Percentiles rank a stretch among this genome's conserved stretches.
phyloP scores from a whole-genome alignment of 2,888 invertebrate species.

The Pherbina coryleti region DNA sequence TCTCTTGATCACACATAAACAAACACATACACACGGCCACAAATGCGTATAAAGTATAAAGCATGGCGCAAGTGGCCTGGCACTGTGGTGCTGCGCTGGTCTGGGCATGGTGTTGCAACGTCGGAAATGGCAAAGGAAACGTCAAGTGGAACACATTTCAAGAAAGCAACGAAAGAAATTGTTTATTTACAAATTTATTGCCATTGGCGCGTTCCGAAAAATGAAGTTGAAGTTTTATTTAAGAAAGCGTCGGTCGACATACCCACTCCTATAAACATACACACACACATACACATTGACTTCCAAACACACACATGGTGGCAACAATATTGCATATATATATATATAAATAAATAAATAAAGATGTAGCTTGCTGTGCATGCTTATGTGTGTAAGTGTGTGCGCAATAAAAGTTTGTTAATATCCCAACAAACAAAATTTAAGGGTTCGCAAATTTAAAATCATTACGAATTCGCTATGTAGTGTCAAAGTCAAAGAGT shows the following conservation, averaged over 20 bases:
- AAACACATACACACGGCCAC: not conserved
- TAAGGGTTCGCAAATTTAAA: too few species aligned
- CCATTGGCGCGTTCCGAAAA: slow-evolving; percentile 41
- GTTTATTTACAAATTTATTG: slow-evolving; percentile 46
- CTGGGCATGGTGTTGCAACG: not conserved
- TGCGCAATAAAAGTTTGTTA: slow-evolving; percentile 33
- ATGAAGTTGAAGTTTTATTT: slow-evolving; percentile 37
- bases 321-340: not conserved
- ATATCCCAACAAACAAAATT: slow-evolving; percentile 39
- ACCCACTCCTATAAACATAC: slow-evolving; percentile 28
- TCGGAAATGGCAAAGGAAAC: slow-evolving; percentile 6
- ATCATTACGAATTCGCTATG: too few species aligned
- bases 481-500: too few species aligned
- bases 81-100: not conserved
- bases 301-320: not conserved
- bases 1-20: not conserved
- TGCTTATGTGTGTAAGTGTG: not conserved
- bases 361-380: not conserved
- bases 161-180: slow-evolving; percentile 28
- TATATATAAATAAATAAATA: too few species aligned
- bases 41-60: slow-evolving; percentile 13
- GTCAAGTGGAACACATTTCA: not conserved
- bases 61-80: slow-evolving; percentile 21
- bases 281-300: slow-evolving; percentile 18
- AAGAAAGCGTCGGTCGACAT: slow-evolving; percentile 40